Percentiles rank a stretch among this genome's conserved stretches.
Evolutionary conservation across 2,888 invertebrate species (phyloP).

Genomic region (Schizotus pectinicornis): DNA sequence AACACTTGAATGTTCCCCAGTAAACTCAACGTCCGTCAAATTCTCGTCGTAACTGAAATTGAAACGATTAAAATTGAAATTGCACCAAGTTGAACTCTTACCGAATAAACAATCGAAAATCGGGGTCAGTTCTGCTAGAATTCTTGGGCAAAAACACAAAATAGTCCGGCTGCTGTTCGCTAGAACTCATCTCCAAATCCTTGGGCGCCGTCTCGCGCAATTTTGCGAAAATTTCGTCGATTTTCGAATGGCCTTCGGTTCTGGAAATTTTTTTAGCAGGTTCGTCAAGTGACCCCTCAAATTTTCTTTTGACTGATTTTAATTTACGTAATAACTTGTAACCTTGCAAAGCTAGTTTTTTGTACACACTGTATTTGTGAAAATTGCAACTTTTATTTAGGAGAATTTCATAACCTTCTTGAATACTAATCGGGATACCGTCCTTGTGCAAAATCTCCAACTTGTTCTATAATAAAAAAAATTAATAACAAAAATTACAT

Average conservation of each 20-base stretch:
- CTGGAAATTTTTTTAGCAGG: slow-evolving; percentile 30
- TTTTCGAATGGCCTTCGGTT: slow-evolving; percentile 33
- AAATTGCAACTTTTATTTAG: slow-evolving; percentile 42
- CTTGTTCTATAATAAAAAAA: slow-evolving; percentile 63
- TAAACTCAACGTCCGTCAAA: no score
- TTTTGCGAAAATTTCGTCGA: slow-evolving; percentile 6
- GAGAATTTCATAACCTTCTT: slow-evolving; percentile 69
- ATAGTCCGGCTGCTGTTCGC: slow-evolving; percentile 37
- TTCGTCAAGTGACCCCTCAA: background rate
- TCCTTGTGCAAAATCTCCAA: slow-evolving; percentile 65
- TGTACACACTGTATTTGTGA: slow-evolving; percentile 46
- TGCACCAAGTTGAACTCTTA: no score
- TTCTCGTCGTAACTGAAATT: no score
- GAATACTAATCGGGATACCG: slow-evolving; percentile 67
- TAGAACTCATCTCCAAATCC: background rate
- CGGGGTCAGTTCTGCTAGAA: slow-evolving; percentile 30
- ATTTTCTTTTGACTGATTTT: slow-evolving; percentile 9
- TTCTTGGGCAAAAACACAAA: slow-evolving; percentile 42
- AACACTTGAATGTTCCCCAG: no score
- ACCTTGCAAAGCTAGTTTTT: slow-evolving; percentile 46
- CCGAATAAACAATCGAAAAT: slow-evolving; percentile 42
- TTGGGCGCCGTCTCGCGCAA: background rate
- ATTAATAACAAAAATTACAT: background rate
- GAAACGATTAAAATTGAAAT: no score
- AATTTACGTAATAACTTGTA: slow-evolving; percentile 39